Evolutionary conservation across 1,140 invertebrate genomes (phyloP).

Genomic region (Penaeus japonicus): DNA sequence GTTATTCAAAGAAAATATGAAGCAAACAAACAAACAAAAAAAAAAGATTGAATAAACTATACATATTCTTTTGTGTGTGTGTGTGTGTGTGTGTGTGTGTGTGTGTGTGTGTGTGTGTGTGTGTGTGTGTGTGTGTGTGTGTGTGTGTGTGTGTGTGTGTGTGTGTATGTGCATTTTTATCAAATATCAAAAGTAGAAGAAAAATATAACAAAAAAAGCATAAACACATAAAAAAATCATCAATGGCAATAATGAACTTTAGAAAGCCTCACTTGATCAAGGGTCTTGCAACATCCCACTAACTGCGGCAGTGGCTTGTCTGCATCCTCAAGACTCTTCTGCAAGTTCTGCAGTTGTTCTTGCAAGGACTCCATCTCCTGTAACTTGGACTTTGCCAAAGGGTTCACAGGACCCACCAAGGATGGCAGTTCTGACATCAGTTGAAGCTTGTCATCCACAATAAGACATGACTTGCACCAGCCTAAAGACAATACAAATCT

Average conservation of each 20-base stretch:
- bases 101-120: too few species aligned
- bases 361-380: conserved; percentile 75
- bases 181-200: too few species aligned
- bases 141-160: too few species aligned
- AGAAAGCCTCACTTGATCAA: conserved; percentile 78
- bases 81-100: too few species aligned
- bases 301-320: conserved; percentile 85
- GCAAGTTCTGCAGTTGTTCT: conserved; percentile 71
- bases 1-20: too few species aligned
- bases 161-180: too few species aligned
- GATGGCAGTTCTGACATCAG: conserved; percentile 70
- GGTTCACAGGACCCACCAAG: neutral
- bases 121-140: too few species aligned
- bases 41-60: too few species aligned
- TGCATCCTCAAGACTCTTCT: conserved; percentile 82
- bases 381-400: conserved; percentile 86
- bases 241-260: neutral
- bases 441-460: conserved; percentile 93
- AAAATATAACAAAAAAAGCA: too few species aligned
- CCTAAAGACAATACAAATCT: conserved; percentile 91
- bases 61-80: too few species aligned
- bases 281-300: conserved; percentile 88
- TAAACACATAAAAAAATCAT: too few species aligned
- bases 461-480: conserved; percentile 86
- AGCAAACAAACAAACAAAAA: too few species aligned